Conservation (phyloP, 2,113 vertebrate genomes). For the Anarrhichthys ocellatus region DNA sequence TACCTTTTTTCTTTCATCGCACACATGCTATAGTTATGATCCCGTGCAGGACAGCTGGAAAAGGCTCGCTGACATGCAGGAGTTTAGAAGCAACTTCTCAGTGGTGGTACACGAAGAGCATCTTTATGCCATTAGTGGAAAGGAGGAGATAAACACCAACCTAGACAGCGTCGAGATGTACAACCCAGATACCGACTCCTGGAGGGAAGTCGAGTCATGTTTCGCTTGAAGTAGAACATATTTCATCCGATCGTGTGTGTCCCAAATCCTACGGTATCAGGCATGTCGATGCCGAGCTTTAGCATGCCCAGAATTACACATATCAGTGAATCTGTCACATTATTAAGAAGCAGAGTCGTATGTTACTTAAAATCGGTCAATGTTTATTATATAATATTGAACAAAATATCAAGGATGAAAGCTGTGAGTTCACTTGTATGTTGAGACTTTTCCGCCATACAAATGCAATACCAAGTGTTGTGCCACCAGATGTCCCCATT, state of each 20-base stretch:
- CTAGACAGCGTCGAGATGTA: conserved; percentile 83
- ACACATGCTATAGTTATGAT: conserved; percentile 69
- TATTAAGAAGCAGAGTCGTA: too few species aligned
- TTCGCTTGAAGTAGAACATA: background rate
- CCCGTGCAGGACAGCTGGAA: conserved; percentile 74
- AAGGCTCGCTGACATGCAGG: conserved; percentile 80
- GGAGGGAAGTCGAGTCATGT: conserved; percentile 75
- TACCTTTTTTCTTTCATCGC: background rate
- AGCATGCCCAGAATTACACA: too few species aligned
- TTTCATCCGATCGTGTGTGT: background rate
- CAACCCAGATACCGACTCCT: conserved; percentile 70
- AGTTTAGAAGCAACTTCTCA: conserved; percentile 81
- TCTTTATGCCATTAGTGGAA: conserved; percentile 83
- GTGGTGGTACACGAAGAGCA: conserved; percentile 53
- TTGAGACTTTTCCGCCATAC: background rate
- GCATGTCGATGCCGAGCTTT: too few species aligned
- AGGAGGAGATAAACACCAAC: conserved; percentile 79
- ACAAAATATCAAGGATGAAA: background rate
- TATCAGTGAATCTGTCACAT: too few species aligned
- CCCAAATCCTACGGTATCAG: too few species aligned
- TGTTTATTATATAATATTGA: too few species aligned
- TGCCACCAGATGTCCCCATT: conserved; percentile 19
- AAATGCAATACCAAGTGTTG: background rate
- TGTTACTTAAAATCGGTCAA: too few species aligned
- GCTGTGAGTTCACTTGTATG: background rate